Evolutionary conservation across 2,888 invertebrate genomes (phyloP).

Genomic region (Halictus ligatus): DNA sequence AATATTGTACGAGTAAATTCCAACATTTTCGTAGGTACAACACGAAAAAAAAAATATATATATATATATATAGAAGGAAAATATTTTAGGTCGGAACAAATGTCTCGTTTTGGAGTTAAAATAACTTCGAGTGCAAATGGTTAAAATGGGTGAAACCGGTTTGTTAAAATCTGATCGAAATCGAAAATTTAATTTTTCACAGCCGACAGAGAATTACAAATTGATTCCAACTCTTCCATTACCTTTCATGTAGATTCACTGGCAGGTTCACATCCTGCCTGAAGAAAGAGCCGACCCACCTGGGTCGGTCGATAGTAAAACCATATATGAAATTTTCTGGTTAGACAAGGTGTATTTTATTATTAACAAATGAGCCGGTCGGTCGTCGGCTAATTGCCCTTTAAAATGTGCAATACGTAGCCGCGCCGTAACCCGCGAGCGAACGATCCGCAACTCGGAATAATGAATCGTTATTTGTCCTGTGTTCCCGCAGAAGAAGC

Average conservation of each 20-base stretch:
- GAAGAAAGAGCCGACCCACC: neutral
- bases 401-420: neutral
- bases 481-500: slow-evolving; percentile 88
- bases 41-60: too few relatives aligned
- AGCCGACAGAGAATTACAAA: too few relatives aligned
- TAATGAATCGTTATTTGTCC: slow-evolving; percentile 47
- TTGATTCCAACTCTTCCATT: neutral
- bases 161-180: too few relatives aligned
- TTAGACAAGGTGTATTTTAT: neutral
- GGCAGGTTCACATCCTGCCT: neutral
- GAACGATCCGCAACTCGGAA: slow-evolving; percentile 1
- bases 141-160: too few relatives aligned
- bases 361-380: neutral
- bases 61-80: too few relatives aligned
- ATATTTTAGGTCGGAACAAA: too few relatives aligned
- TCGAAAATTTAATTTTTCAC: too few relatives aligned
- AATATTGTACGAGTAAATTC: too few relatives aligned
- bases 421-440: neutral
- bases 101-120: too few relatives aligned
- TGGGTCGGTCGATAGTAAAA: neutral
- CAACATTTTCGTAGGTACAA: too few relatives aligned
- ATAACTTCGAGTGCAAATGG: too few relatives aligned
- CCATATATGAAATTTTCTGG: neutral
- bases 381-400: neutral
- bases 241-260: neutral